Percentiles rank a stretch among this genome's conserved stretches.
phyloP scores from a whole-genome alignment of 2,113 vertebrate species.

The Muntiacus muntjak region DNA sequence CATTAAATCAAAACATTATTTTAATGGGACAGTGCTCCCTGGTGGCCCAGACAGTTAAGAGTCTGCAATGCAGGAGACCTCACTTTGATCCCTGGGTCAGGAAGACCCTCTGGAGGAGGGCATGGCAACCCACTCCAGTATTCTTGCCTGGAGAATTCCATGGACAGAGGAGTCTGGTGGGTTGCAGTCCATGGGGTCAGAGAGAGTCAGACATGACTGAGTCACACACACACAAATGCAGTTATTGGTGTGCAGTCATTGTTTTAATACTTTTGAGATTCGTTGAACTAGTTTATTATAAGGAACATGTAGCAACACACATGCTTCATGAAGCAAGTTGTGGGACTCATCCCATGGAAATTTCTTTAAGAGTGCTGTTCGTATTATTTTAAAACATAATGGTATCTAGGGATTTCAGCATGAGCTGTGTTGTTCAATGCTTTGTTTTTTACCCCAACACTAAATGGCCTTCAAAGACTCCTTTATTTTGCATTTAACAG shows the following conservation, averaged over 20 bases:
- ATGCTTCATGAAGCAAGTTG: background rate
- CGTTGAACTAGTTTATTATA: background rate
- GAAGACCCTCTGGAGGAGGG: background rate
- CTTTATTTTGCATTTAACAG: background rate
- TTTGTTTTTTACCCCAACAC: background rate
- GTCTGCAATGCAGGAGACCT: background rate
- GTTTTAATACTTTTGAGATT: background rate
- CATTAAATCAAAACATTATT: background rate
- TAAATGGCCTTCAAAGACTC: background rate
- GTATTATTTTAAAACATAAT: background rate
- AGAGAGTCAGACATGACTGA: background rate
- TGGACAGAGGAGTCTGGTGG: background rate
- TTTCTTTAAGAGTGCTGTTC: background rate
- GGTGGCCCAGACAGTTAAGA: background rate
- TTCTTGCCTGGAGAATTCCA: background rate
- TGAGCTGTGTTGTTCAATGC: background rate
- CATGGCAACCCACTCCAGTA: background rate
- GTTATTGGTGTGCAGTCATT: background rate
- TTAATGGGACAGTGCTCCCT: background rate
- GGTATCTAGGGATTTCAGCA: background rate
- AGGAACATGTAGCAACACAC: background rate
- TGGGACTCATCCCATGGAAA: background rate
- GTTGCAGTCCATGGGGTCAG: background rate
- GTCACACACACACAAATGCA: background rate
- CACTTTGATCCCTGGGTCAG: background rate